Evolutionary conservation across 64 coral and sea anemone species (phyloP), one percentile per base, ranked within the genome.

Genomic region (Stichodactyla mertensii): DNA sequence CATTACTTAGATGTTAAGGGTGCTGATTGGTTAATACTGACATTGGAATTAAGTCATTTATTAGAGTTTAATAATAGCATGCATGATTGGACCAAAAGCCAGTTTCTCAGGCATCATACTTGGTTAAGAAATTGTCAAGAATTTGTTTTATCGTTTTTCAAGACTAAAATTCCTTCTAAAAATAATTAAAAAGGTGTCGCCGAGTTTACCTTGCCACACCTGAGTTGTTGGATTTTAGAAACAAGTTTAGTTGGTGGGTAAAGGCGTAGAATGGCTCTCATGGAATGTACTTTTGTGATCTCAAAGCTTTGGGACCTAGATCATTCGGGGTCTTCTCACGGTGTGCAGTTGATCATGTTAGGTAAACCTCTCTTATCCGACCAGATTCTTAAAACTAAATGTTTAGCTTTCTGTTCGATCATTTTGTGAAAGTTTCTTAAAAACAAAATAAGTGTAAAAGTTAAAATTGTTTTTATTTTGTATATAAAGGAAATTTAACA

Each of bases 1-100:
- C 69, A 74, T 74, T 74, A 74, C 69, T 74, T 9, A 12, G 69
- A 31, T 27, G n/a, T 74, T 13, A 27, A 27, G 69, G 23, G n/a
- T 23, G 24, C 69, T 31, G 69, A 74, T 74, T 74, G 69, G 69
- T 74, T 36, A 74, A 74, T 27, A 74, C 24, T 74, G 69, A 74
- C 24, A 14, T 74, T 74, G 24, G 69, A 74, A 74, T 74, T 74
- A 74, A 74, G 22, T 74, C 69, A 31, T 74, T 74, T 74, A 74
- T 74, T 74, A 74, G 11, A n/a, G 7, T 23, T 58, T 74, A 6
- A 0, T 74, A 14, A 9, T 74, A 1, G 26, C 26, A 74, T 27
- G 69, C 69, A 74, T 74, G 69, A 74, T 23, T 31, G 4, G 69
- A 13, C 69, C 27, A 13, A n/a, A 74, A n/a, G 24, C 23, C 8